Conservation (phyloP, 2,113 vertebrate species). For the Eidolon helvum region DNA sequence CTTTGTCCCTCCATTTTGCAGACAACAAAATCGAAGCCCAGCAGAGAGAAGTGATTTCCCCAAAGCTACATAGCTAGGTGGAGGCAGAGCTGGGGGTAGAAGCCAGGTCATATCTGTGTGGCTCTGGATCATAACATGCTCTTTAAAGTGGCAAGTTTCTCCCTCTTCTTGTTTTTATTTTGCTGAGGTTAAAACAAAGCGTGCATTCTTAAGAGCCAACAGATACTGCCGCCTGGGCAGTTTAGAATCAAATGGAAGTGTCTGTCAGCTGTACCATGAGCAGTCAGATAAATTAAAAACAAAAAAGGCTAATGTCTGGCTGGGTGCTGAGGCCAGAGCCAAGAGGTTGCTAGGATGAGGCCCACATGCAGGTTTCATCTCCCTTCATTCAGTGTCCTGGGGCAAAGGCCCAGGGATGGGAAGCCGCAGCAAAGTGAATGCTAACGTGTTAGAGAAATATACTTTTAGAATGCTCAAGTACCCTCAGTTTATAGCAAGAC, state of each 20-base stretch:
- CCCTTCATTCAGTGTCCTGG: background rate
- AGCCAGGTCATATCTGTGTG: background rate
- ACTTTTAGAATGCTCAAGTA: background rate
- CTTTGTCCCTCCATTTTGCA: background rate
- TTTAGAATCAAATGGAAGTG: background rate
- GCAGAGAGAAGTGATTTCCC: background rate
- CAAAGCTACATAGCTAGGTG: background rate
- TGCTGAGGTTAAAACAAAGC: background rate
- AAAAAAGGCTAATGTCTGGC: background rate
- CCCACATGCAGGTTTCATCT: fast-evolving
- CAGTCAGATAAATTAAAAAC: background rate
- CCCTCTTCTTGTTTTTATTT: background rate
- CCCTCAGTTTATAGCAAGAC: background rate
- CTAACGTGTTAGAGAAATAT: fast-evolving
- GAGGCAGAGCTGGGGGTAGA: background rate
- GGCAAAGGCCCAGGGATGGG: background rate
- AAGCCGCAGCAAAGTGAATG: background rate
- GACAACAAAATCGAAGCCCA: background rate
- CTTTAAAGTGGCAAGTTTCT: background rate
- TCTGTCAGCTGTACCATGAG: background rate
- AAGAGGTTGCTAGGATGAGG: background rate
- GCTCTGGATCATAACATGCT: background rate
- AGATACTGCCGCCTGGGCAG: background rate
- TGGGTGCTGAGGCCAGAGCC: background rate
- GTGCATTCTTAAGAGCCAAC: background rate